phyloP scores from a whole-genome alignment of 2,888 invertebrate species.

The Cantharis rustica region DNA sequence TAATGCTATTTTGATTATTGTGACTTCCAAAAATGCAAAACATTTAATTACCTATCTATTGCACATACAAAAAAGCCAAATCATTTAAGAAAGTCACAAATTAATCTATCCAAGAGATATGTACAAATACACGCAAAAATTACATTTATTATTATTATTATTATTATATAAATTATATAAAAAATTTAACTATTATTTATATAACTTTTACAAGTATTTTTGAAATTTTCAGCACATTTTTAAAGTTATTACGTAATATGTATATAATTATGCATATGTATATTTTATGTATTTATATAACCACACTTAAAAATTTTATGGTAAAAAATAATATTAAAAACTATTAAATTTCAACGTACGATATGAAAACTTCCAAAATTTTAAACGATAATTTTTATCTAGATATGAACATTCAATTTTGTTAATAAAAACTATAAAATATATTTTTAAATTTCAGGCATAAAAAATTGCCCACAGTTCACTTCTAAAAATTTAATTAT shows the following conservation, averaged over 20 bases:
- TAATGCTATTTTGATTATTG: conserved; percentile 11
- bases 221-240: conserved; percentile 30
- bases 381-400: conserved; percentile 9
- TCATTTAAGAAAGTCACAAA: conserved; percentile 25
- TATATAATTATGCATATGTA: conserved; percentile 21
- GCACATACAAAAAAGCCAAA: conserved; percentile 20
- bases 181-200: conserved; percentile 52
- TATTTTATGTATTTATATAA: conserved; percentile 16
- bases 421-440: neutral
- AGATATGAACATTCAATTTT: conserved; percentile 24
- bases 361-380: conserved; percentile 6
- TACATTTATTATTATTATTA: conserved; percentile 49
- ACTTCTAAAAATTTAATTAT: conserved; percentile 28
- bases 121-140: conserved; percentile 50
- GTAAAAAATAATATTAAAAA: conserved; percentile 18
- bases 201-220: conserved; percentile 38
- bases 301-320: conserved; percentile 25
- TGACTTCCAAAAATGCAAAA: conserved; percentile 18
- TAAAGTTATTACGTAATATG: conserved; percentile 27
- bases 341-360: conserved; percentile 14
- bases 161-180: conserved; percentile 52
- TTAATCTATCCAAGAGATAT: conserved; percentile 34
- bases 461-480: conserved; percentile 24
- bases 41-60: conserved; percentile 12
- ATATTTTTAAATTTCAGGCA: conserved; percentile 11